phyloP scores from a whole-genome alignment of 2,797 vertebrate species.

The Salarias fasciatus region DNA sequence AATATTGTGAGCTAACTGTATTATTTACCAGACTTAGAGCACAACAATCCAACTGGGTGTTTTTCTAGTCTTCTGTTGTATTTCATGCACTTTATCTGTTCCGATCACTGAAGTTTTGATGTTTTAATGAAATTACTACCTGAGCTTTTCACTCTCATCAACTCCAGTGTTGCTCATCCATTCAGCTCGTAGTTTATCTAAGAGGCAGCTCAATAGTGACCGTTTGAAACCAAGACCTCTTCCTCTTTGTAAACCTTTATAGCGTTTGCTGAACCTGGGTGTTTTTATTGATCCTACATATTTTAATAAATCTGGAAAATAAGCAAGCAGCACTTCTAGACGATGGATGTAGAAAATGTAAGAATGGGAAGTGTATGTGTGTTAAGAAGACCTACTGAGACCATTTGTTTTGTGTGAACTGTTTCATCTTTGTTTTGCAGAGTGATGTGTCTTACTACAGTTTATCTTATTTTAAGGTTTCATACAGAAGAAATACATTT shows the following conservation, averaged over 20 bases:
- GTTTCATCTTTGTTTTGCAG: not conserved
- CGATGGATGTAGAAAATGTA: slow-evolving; percentile 26
- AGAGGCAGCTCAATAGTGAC: too few relatives aligned
- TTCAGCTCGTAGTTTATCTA: too few relatives aligned
- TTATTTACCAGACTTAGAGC: slow-evolving; percentile 21
- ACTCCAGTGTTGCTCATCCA: not conserved
- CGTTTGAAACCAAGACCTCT: slow-evolving; percentile 32
- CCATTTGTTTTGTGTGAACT: not conserved
- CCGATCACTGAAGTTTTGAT: not conserved
- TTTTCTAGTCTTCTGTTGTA: not conserved
- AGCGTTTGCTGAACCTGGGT: slow-evolving; percentile 47
- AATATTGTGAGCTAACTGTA: not conserved
- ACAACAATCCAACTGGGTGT: slow-evolving; percentile 17
- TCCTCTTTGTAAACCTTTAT: slow-evolving; percentile 59
- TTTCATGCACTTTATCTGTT: slow-evolving; percentile 10
- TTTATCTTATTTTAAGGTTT: slow-evolving; percentile 28
- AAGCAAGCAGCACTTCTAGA: not conserved
- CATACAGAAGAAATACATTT: slow-evolving; percentile 21
- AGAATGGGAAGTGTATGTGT: slow-evolving; percentile 20
- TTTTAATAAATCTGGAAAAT: slow-evolving; percentile 44
- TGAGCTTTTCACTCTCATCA: slow-evolving; percentile 21
- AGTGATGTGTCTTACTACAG: slow-evolving; percentile 7
- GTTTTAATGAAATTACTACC: not conserved
- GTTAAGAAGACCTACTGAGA: slow-evolving; percentile 9
- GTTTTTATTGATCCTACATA: slow-evolving; percentile 56